phyloP scores from a whole-genome alignment of 2,113 vertebrate species.

The Callipepla californica region DNA sequence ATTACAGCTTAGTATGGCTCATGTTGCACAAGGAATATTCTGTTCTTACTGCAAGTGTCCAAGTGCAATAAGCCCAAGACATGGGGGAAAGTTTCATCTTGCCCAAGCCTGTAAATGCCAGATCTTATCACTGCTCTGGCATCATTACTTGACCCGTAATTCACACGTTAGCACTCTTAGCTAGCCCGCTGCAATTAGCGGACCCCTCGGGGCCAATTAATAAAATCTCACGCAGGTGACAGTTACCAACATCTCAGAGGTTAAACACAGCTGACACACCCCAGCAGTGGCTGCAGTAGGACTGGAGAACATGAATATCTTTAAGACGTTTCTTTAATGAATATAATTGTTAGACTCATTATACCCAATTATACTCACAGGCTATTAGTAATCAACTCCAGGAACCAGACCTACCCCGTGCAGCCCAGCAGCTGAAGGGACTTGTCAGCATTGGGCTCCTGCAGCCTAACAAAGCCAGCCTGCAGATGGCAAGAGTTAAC shows the following conservation, averaged over 20 bases:
- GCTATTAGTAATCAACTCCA: background rate
- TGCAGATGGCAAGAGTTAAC: background rate
- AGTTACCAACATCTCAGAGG: background rate
- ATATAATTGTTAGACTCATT: background rate
- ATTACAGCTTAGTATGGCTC: background rate
- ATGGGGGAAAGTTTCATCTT: background rate
- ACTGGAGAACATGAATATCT: background rate
- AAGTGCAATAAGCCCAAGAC: background rate
- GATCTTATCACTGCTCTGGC: background rate
- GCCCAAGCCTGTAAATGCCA: background rate
- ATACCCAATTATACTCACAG: background rate
- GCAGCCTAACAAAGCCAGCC: background rate
- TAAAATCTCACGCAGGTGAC: background rate
- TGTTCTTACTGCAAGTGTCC: background rate
- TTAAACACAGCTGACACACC: background rate
- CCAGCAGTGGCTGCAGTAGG: background rate
- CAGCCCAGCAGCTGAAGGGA: background rate
- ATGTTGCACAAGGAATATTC: background rate
- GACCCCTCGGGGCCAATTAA: background rate
- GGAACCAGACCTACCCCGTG: background rate
- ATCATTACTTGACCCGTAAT: background rate
- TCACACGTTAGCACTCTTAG: background rate
- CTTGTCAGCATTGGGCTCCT: background rate
- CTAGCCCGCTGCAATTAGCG: background rate
- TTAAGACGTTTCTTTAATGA: background rate